Evolutionary conservation across 2,113 vertebrate genomes (phyloP), one percentile per base, ranked within the genome.

Genomic region (Sclerurus mexicanus): DNA sequence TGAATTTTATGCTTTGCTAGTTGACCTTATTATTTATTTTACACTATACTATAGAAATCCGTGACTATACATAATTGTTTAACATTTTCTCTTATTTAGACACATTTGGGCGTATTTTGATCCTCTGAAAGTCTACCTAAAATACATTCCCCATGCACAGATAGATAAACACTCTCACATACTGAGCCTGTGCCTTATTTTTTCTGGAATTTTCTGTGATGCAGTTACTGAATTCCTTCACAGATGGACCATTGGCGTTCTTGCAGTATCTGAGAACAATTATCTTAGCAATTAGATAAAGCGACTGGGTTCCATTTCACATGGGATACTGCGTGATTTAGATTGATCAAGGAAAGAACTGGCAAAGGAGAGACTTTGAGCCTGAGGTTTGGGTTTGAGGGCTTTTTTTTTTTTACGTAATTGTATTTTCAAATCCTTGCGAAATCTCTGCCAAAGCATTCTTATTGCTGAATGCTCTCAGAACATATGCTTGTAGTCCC

Each of bases 211-310:
- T 86, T 69, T 44, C 23, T 37, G 56, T 59, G 39, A 40, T 84
- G 67, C 35, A 83, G 55, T 9, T 8, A 8, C 35, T 76, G 46
- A 77, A 90, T 94, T 85, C 42, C 33, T 96, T 91, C 87, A 83
- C 93, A 95, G 87, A 91, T 88, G 87, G 67, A 44, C 78, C 5
- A 4, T 86, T 93, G 40, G 68, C 87, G 9, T 74, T 95, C 67
- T 83, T 88, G 67, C 27, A 40, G 14, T 80, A 23, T 50, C 62
- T n/a, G 50, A 85, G 77, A 85, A 83, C 55, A 91, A 94, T 93
- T 91, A 85, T 88, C 55, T 52, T 9, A 69, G 67, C 75, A 95
- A 86, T 94, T 85, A 91, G 58, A 82, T 64, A 28, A 85, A 91
- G 78, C 62, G 72, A 59, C 56, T 76, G 42, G 64, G 50, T 83